Percentiles rank a stretch among this genome's conserved stretches.
These are phyloP conservation scores for Drosophila nr. perissopoda DNA, from an alignment of 2,888 invertebrate species.

Conservation along the genomic window DNA sequence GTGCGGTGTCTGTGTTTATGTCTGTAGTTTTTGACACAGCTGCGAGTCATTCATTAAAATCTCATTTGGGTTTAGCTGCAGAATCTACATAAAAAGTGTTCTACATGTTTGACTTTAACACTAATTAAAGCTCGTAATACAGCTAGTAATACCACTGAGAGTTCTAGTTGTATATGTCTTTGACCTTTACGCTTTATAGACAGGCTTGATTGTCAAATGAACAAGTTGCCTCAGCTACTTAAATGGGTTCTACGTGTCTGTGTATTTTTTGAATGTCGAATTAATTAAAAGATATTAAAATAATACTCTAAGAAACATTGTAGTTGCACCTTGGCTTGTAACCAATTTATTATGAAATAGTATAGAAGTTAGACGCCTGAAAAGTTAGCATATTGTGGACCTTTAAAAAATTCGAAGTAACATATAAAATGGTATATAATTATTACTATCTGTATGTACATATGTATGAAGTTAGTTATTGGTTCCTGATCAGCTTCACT, in stretches of 20 bases:
- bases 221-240: not conserved
- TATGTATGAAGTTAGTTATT: too few relatives aligned
- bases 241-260: not conserved
- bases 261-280: not conserved
- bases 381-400: not conserved
- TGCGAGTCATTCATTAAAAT: constrained; percentile 63
- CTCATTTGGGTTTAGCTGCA: constrained; percentile 40
- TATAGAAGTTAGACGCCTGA: not conserved
- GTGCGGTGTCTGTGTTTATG: not conserved
- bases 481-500: too few relatives aligned
- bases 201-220: not conserved
- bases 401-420: too few relatives aligned
- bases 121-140: constrained; percentile 30
- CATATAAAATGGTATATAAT: too few relatives aligned
- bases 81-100: constrained; percentile 18
- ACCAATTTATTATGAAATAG: not conserved
- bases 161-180: constrained; percentile 64
- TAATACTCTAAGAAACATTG: too few relatives aligned
- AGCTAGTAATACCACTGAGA: constrained; percentile 31
- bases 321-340: not conserved
- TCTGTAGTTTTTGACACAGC: constrained; percentile 2
- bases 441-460: too few relatives aligned
- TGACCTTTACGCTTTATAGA: constrained; percentile 67
- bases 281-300: not conserved
- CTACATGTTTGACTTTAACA: constrained; percentile 25